Evolutionary conservation across 2,888 invertebrate species (phyloP), one percentile per base, ranked within the genome.

Genomic region (Vesta saturnalis): DNA sequence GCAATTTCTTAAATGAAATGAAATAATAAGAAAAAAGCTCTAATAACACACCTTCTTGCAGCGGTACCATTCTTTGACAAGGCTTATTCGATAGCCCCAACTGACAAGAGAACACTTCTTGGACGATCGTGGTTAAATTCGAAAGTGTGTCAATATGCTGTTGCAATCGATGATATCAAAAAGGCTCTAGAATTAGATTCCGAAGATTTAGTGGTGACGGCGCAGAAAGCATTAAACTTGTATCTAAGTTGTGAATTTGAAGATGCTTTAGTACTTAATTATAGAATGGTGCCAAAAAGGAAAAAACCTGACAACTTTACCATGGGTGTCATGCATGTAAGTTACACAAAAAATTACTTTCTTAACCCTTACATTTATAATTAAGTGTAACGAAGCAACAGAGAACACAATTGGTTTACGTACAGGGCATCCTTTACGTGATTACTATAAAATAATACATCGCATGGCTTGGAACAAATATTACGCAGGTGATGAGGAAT

Each of bases 51-150:
- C n/a, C 5, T 21, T 8, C 57, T 73, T 72, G 18, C 68, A 80
- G 81, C 83, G 12, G 71, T 82, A 23, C 76, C 73, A 54, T 81
- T 74, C 55, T 83, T 80, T 67, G 79, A 83, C 70, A 73, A 77
- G 65, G 82, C 83, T 0, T 66, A 83, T 8, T 71, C 71, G 35
- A 78, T 78, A 61, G 79, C 78, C 1, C 83, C 83, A 1, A 72
- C 84, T 30, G 88, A 89, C 74, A 85, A 86, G 14, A 83, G 85
- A 59, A 86, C 88, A 0, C 79, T 89, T 19, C 82, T 88, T 30
- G 89, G 88, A 0, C 82, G 89, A 54, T 86, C 88, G 71, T 79
- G 84, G 73, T 86, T 87, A 2, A 79, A 86, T 21, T 85, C 86
- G 0, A 88, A 89, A 79, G 84, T 86, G 14, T 87, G 87, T 46